These are phyloP conservation scores for Drosophila maculinotata DNA, from an alignment of 2,888 invertebrate genomes.

Conservation along the genomic window DNA sequence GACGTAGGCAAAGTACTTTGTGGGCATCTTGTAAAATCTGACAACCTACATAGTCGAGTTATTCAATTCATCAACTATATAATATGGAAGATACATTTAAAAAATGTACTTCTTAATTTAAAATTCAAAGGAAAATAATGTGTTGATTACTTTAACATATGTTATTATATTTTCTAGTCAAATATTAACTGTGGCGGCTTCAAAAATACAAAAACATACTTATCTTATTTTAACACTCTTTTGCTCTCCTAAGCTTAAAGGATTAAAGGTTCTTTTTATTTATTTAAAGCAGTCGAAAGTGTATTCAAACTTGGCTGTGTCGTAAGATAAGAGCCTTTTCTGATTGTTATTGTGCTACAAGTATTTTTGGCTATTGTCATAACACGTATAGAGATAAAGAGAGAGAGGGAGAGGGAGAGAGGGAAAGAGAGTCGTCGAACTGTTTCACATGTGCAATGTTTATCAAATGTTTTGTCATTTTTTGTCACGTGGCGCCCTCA, in stretches of 20 bases:
- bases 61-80: too few species aligned
- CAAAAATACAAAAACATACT: too few species aligned
- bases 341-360: slow-evolving; percentile 21
- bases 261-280: not conserved
- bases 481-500: slow-evolving; percentile 69
- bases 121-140: too few species aligned
- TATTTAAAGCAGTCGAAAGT: slow-evolving; percentile 4
- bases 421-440: slow-evolving; percentile 24
- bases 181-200: too few species aligned
- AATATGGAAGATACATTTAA: too few species aligned
- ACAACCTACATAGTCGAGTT: not conserved
- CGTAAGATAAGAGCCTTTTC: slow-evolving; percentile 26
- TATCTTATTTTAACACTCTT: too few species aligned
- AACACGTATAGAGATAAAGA: slow-evolving; percentile 49
- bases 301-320: slow-evolving; percentile 43
- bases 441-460: slow-evolving; percentile 72
- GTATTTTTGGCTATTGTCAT: slow-evolving; percentile 48
- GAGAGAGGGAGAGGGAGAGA: not conserved
- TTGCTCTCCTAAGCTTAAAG: too few species aligned
- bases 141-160: too few species aligned
- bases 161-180: too few species aligned
- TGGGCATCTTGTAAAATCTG: too few species aligned
- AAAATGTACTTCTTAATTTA: too few species aligned
- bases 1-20: not conserved
- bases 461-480: slow-evolving; percentile 76